Conservation (phyloP, 2,113 vertebrate genomes). For the Cariama cristata region DNA sequence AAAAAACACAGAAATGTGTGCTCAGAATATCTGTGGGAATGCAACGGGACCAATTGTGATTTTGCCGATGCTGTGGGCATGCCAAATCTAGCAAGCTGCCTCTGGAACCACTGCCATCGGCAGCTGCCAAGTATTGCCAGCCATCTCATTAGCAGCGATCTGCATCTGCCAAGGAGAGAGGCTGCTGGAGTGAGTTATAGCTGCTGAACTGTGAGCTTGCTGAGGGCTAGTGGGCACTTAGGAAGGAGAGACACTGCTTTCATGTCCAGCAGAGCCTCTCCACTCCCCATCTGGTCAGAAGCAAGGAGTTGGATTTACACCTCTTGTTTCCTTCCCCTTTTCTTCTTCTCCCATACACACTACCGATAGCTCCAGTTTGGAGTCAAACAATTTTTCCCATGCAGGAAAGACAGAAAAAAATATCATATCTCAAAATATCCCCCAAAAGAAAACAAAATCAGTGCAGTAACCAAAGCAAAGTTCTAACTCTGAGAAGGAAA, state of each 20-base stretch:
- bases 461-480: not conserved
- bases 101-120: not conserved
- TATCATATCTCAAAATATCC: not conserved
- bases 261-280: not conserved
- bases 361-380: not conserved
- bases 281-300: not conserved
- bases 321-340: not conserved
- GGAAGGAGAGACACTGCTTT: not conserved
- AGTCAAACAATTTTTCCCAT: not conserved
- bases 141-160: not conserved
- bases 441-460: not conserved
- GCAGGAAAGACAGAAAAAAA: not conserved
- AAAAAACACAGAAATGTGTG: not conserved
- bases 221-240: not conserved
- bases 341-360: not conserved
- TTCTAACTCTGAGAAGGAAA: not conserved
- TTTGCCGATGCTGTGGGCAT: not conserved
- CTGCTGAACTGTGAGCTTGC: not conserved
- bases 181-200: not conserved
- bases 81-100: not conserved
- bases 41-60: fast-evolving
- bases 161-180: not conserved
- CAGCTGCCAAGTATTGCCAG: not conserved
- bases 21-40: not conserved
- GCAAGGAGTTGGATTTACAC: not conserved